Conservation (phyloP, 1,140 invertebrate genomes). For the Drosophila insularis region DNA sequence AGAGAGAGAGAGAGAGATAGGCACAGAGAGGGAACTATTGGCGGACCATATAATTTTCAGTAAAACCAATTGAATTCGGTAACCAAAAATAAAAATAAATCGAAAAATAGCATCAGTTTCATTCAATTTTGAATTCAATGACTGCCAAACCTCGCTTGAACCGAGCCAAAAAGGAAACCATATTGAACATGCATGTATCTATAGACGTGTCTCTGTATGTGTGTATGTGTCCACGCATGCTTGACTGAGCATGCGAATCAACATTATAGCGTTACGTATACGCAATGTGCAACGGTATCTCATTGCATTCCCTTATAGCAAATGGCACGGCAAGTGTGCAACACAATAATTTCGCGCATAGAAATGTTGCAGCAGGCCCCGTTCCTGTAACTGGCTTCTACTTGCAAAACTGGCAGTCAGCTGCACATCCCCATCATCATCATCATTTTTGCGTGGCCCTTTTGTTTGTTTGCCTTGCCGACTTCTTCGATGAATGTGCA, state of each 20-base stretch:
- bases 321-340: slow-evolving; percentile 62
- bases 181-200: slow-evolving; percentile 37
- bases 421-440: slow-evolving; percentile 15
- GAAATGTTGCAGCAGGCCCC: slow-evolving; percentile 18
- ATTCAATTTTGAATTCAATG: slow-evolving; percentile 57
- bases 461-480: slow-evolving; percentile 67
- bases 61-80: not conserved
- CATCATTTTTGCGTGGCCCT: slow-evolving; percentile 62
- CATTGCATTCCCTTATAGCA: slow-evolving; percentile 68
- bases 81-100: slow-evolving; percentile 16
- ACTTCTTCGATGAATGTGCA: slow-evolving; percentile 44
- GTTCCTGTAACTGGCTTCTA: not conserved
- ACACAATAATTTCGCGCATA: slow-evolving; percentile 58
- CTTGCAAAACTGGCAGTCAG: slow-evolving; percentile 11
- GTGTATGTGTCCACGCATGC: slow-evolving; percentile 32
- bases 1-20: not conserved
- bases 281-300: slow-evolving; percentile 62
- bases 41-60: not conserved
- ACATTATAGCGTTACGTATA: slow-evolving; percentile 59
- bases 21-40: not conserved
- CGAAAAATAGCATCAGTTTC: slow-evolving; percentile 39
- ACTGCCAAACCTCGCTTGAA: slow-evolving; percentile 52
- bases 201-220: slow-evolving; percentile 20
- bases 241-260: slow-evolving; percentile 55
- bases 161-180: slow-evolving; percentile 49